These are phyloP conservation scores for Margarornis squamiger DNA, from an alignment of 2,797 vertebrate species.

Conservation along the genomic window DNA sequence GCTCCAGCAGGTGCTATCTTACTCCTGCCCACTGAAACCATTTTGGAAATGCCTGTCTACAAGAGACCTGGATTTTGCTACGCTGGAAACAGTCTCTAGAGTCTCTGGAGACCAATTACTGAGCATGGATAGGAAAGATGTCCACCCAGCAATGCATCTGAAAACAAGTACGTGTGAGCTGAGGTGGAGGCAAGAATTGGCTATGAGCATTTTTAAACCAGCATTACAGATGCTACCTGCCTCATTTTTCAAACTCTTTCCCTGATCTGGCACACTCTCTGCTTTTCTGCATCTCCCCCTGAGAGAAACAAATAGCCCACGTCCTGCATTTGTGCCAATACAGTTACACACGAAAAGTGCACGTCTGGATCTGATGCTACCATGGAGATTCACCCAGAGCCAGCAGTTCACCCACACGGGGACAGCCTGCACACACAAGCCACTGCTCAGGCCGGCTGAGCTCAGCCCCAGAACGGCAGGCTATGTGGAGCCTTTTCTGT, in stretches of 20 bases:
- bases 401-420: not conserved
- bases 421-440: not conserved
- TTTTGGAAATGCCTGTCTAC: not conserved
- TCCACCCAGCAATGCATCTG: not conserved
- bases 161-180: not conserved
- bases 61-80: not conserved
- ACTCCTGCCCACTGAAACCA: not conserved
- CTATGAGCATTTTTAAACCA: not conserved
- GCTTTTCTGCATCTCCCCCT: not conserved
- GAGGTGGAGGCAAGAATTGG: not conserved
- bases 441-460: not conserved
- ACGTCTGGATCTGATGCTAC: fast-evolving
- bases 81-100: not conserved
- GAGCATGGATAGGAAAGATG: not conserved
- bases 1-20: not conserved
- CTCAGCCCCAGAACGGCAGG: not conserved
- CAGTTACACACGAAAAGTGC: not conserved
- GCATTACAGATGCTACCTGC: not conserved
- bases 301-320: not conserved
- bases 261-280: not conserved
- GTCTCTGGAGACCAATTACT: not conserved
- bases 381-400: not conserved
- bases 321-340: not conserved
- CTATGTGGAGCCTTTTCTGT: not conserved
- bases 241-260: not conserved